Percentiles rank a stretch among this genome's conserved stretches.
phyloP scores from a whole-genome alignment of 2,888 invertebrate species.

The Hyles lineata region DNA sequence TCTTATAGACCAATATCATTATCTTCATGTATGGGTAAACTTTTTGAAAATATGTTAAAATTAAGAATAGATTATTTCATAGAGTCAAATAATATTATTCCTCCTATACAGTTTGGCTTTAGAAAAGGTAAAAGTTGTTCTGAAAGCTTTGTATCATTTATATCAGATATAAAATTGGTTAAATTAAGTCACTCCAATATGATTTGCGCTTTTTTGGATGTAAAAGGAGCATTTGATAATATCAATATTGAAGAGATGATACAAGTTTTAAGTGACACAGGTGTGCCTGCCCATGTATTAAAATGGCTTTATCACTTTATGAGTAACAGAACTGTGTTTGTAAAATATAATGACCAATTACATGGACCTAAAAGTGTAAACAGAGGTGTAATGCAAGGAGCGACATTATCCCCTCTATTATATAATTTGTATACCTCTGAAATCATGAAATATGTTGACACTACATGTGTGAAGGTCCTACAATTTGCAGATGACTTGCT shows the following conservation, averaged over 20 bases:
- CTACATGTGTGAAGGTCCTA: too few species aligned
- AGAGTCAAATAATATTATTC: neutral
- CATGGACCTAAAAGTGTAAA: slow-evolving; percentile 17
- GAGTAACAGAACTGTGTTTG: neutral
- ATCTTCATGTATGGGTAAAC: slow-evolving; percentile 33
- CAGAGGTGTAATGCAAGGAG: slow-evolving; percentile 28
- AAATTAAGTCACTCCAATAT: slow-evolving; percentile 29
- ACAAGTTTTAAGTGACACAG: too few species aligned
- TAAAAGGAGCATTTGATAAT: too few species aligned
- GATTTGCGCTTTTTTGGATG: slow-evolving; percentile 15
- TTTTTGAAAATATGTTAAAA: slow-evolving; percentile 35
- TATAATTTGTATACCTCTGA: slow-evolving; percentile 11
- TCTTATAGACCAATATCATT: slow-evolving; percentile 31
- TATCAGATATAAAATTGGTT: neutral
- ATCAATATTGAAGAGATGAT: too few species aligned
- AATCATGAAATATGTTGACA: too few species aligned
- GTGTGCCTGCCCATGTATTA: neutral
- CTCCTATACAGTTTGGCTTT: too few species aligned
- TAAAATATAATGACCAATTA: slow-evolving; percentile 13
- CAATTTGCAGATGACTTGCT: too few species aligned
- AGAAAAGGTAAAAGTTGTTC: slow-evolving; percentile 30
- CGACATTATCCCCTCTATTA: slow-evolving; percentile 18
- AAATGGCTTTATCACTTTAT: slow-evolving; percentile 23
- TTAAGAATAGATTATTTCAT: slow-evolving; percentile 22
- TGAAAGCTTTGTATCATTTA: slow-evolving; percentile 32